Percentiles rank a stretch among this genome's conserved stretches.
These are phyloP conservation scores for Hemibagrus wyckioides DNA, from an alignment of 2,113 vertebrate species.

Conservation along the genomic window DNA sequence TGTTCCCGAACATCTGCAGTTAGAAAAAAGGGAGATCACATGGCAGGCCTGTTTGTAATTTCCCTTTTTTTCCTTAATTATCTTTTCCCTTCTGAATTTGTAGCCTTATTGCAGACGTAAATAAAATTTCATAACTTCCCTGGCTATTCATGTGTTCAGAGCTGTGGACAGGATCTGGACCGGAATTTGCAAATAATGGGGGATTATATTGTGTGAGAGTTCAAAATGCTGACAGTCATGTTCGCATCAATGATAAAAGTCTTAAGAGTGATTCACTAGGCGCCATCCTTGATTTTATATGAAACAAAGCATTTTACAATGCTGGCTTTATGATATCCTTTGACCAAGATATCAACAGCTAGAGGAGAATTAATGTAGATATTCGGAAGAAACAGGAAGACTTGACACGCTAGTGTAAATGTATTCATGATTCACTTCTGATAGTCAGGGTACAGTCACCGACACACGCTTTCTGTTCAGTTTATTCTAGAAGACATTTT, in stretches of 20 bases:
- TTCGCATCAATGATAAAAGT: not conserved
- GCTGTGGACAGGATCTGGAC: not conserved
- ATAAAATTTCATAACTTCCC: conserved; percentile 7
- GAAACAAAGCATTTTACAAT: not conserved
- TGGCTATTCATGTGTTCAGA: not conserved
- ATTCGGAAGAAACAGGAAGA: not conserved
- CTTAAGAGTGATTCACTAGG: not conserved
- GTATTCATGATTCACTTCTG: not conserved
- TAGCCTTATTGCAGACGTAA: not conserved
- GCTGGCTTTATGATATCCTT: not conserved
- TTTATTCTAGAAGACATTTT: not conserved
- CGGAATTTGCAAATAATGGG: not conserved
- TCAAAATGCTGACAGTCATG: not conserved
- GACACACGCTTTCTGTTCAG: not conserved
- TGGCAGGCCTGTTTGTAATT: not conserved
- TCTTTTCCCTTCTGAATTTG: conserved; percentile 3
- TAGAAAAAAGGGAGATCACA: not conserved
- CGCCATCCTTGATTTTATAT: not conserved
- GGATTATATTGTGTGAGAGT: not conserved
- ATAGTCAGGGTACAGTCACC: not conserved
- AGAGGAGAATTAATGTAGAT: not conserved
- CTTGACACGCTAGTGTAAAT: not conserved
- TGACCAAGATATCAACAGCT: not conserved
- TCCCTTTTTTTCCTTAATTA: conserved; percentile 3
- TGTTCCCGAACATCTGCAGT: not conserved